Percentiles rank a stretch among this genome's conserved stretches.
These are phyloP conservation scores for Amia ocellicauda DNA, from an alignment of 2,113 vertebrate species.

Conservation along the genomic window DNA sequence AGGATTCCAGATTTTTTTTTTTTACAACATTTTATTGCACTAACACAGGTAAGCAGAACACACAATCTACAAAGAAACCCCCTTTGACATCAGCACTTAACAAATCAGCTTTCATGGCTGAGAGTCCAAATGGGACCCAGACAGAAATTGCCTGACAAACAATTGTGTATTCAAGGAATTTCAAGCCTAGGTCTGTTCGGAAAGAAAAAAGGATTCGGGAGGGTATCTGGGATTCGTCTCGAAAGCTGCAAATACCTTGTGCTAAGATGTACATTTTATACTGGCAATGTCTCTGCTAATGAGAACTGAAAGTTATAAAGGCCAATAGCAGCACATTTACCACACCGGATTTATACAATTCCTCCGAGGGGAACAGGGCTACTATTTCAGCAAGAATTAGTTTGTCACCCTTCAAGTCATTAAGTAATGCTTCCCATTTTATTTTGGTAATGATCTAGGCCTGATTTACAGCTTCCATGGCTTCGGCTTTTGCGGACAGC, in stretches of 20 bases:
- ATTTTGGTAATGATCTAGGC: constrained; percentile 68
- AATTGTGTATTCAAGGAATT: constrained; percentile 49
- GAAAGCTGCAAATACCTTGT: constrained; percentile 13
- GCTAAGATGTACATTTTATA: constrained; percentile 5
- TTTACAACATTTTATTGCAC: constrained; percentile 46
- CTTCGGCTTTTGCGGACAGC: constrained; percentile 58
- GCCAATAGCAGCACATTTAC: neutral
- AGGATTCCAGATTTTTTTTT: no score
- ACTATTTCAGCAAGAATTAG: constrained; percentile 53
- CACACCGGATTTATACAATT: neutral
- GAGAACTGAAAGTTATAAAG: constrained; percentile 1
- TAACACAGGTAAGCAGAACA: constrained; percentile 62
- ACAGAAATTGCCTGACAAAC: constrained; percentile 56
- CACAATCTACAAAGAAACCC: constrained; percentile 64
- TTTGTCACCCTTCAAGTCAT: constrained; percentile 60
- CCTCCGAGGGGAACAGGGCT: constrained; percentile 48
- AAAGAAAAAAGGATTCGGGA: constrained; percentile 30
- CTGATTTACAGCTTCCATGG: constrained; percentile 72
- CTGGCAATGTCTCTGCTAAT: constrained; percentile 4
- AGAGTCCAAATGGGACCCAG: constrained; percentile 45
- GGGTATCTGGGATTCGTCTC: constrained; percentile 54
- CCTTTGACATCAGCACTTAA: constrained; percentile 67
- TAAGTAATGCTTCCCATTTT: constrained; percentile 83
- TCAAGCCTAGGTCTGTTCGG: constrained; percentile 38
- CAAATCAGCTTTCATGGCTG: constrained; percentile 63